phyloP scores from a whole-genome alignment of 2,797 vertebrate genomes.

The Vespertilio murinus region DNA sequence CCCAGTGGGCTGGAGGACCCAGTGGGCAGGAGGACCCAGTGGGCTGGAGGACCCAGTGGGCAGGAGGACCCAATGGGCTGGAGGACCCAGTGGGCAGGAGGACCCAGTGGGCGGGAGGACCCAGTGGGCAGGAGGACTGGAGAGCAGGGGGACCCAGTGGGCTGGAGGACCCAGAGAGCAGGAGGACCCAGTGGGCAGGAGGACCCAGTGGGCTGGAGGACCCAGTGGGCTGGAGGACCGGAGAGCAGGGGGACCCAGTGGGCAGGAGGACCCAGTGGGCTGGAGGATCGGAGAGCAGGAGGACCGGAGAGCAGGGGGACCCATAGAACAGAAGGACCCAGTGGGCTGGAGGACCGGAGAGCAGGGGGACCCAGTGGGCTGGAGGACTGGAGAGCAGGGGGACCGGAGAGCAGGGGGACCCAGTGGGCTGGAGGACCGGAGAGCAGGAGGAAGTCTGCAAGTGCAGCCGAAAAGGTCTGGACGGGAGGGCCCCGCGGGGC shows the following conservation, averaged over 20 bases:
- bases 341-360: neutral
- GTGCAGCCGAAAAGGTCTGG: neutral
- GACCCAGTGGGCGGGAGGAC: no score
- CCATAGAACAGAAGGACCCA: neutral
- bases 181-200: no score
- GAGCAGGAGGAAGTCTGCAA: neutral
- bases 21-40: neutral
- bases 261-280: no score
- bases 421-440: no score
- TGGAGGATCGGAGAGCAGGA: no score
- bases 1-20: neutral
- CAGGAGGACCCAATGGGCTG: no score
- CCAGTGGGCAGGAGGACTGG: no score
- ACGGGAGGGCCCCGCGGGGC: neutral
- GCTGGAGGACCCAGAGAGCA: neutral
- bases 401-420: neutral
- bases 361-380: no score
- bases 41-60: neutral
- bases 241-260: neutral
- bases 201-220: neutral
- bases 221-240: neutral
- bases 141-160: neutral
- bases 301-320: neutral
- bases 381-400: no score
- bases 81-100: no score